Conservation (phyloP, 2,797 vertebrate species). For the Perodicticus potto region DNA sequence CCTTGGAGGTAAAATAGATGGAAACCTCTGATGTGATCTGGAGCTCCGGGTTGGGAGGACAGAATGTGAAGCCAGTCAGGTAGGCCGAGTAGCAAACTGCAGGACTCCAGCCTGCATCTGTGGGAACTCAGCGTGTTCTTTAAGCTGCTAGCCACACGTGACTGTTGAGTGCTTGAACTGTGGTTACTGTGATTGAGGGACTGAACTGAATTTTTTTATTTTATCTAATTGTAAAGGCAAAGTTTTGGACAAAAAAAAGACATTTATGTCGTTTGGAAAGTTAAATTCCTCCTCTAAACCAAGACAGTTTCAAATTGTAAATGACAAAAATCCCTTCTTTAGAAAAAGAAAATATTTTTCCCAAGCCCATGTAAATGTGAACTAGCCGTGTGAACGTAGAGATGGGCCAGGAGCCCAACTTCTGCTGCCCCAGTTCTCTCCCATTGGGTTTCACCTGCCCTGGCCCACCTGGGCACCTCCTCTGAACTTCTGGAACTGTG, state of each 20-base stretch:
- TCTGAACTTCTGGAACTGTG: background rate
- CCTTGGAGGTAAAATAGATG: slow-evolving; percentile 61
- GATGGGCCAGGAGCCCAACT: background rate
- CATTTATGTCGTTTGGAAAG: background rate
- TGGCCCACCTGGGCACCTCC: background rate
- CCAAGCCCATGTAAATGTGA: background rate
- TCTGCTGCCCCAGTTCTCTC: background rate
- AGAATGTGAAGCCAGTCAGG: background rate
- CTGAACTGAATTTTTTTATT: background rate
- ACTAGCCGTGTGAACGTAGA: background rate
- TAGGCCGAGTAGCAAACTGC: background rate
- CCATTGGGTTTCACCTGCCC: background rate
- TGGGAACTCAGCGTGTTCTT: background rate
- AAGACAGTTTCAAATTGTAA: slow-evolving; percentile 52
- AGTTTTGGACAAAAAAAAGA: slow-evolving; percentile 26
- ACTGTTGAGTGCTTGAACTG: background rate
- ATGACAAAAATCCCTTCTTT: background rate
- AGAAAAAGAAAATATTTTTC: background rate
- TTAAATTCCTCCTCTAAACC: slow-evolving; percentile 7
- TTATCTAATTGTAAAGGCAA: background rate
- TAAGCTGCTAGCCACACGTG: background rate
- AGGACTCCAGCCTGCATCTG: background rate
- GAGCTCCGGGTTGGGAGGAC: background rate
- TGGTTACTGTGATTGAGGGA: background rate
- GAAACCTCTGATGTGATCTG: slow-evolving; percentile 1